phyloP scores from a whole-genome alignment of 2,113 vertebrate species.

The Chaetodon trifascialis region DNA sequence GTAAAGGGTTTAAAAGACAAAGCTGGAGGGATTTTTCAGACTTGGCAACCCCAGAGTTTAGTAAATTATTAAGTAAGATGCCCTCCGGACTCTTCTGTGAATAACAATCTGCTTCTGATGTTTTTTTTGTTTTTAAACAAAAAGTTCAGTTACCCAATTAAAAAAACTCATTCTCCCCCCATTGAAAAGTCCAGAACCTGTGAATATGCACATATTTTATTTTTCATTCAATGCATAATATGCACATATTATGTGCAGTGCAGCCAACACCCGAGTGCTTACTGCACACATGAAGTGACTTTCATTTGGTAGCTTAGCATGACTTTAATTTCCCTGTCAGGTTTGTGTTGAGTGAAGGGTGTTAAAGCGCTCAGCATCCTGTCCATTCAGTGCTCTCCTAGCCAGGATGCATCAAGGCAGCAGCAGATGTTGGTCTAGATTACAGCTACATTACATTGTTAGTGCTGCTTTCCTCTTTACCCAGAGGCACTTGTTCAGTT shows the following conservation, averaged over 20 bases:
- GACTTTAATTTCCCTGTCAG: neutral
- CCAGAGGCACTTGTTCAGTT: constrained; percentile 37
- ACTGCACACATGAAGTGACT: neutral
- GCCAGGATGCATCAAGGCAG: constrained; percentile 7
- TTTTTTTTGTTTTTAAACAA: neutral
- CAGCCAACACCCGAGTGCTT: neutral
- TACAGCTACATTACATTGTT: constrained; percentile 34
- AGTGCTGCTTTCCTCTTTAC: constrained; percentile 14
- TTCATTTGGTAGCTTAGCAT: neutral
- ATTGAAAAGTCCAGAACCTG: neutral
- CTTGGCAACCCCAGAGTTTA: neutral
- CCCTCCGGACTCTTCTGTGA: neutral
- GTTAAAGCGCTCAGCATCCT: neutral
- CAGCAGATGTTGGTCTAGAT: constrained; percentile 44
- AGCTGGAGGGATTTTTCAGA: neutral
- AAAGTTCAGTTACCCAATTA: neutral
- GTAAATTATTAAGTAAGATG: neutral
- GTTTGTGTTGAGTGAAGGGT: constrained; percentile 1
- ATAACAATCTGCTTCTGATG: neutral
- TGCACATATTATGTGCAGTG: neutral
- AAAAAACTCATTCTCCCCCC: neutral
- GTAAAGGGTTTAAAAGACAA: neutral
- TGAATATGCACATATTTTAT: neutral
- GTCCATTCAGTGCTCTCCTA: neutral
- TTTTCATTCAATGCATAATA: neutral